phyloP scores from a whole-genome alignment of 2,797 vertebrate species.

The Chaetophractus vellerosus region DNA sequence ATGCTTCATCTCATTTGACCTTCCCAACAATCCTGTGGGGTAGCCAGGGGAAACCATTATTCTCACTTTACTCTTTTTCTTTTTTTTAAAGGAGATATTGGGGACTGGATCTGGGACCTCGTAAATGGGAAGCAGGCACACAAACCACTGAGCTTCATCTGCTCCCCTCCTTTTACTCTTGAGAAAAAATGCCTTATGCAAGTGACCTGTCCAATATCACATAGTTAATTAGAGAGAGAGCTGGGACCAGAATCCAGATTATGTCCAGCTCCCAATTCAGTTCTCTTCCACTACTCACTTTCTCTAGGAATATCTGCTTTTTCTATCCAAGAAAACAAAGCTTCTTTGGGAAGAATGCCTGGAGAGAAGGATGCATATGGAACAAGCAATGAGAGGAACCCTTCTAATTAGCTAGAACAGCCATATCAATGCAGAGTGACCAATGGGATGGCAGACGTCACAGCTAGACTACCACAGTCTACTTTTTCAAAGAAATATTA shows the following conservation, averaged over 20 bases:
- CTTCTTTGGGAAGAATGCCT: not conserved
- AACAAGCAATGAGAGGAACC: not conserved
- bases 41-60: not conserved
- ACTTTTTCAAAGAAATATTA: conserved; percentile 15
- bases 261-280: not conserved
- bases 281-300: not conserved
- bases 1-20: fast-evolving
- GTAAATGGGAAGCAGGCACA: too few species aligned
- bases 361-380: not conserved
- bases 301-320: not conserved
- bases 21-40: not conserved
- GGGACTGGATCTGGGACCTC: too few species aligned
- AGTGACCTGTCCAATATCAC: not conserved
- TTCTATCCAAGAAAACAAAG: not conserved
- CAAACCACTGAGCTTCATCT: too few species aligned
- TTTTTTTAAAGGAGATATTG: too few species aligned
- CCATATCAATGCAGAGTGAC: not conserved
- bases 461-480: not conserved
- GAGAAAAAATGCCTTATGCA: not conserved
- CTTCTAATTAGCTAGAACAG: not conserved
- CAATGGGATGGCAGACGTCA: not conserved
- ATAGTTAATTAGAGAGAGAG: not conserved
- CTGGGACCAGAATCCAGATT: not conserved
- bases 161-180: not conserved
- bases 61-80: not conserved